These are phyloP conservation scores for Bibio marci DNA, from an alignment of 2,888 invertebrate genomes.

Conservation along the genomic window DNA sequence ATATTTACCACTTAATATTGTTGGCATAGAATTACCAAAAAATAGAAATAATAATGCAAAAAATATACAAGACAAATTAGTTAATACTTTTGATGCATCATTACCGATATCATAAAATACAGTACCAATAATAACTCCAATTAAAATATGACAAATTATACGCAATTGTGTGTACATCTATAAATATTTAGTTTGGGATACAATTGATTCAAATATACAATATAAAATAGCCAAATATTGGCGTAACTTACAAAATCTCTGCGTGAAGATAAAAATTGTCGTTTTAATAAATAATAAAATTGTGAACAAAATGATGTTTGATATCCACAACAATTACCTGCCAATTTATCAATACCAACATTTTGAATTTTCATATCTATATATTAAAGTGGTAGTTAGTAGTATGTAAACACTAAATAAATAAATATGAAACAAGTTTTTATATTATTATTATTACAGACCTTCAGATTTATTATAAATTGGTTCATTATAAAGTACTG, in stretches of 20 bases:
- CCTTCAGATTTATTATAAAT: too few species aligned
- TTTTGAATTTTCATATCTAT: too few species aligned
- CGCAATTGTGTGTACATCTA: slow-evolving; percentile 47
- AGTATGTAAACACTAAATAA: too few species aligned
- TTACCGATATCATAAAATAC: slow-evolving; percentile 71
- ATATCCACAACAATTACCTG: too few species aligned
- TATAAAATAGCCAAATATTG: too few species aligned
- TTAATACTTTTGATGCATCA: slow-evolving; percentile 60
- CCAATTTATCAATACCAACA: too few species aligned
- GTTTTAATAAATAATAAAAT: slow-evolving; percentile 31
- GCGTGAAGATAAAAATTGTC: slow-evolving; percentile 28
- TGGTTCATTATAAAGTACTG: too few species aligned
- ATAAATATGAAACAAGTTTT: too few species aligned
- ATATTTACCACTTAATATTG: slow-evolving; percentile 71
- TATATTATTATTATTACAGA: too few species aligned
- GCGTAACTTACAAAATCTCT: slow-evolving; percentile 30
- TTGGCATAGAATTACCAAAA: slow-evolving; percentile 82
- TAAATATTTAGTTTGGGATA: too few species aligned
- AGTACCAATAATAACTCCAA: slow-evolving; percentile 65
- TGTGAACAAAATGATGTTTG: slow-evolving; percentile 25
- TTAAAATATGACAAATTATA: slow-evolving; percentile 55
- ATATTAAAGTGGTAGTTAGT: too few species aligned
- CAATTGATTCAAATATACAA: too few species aligned
- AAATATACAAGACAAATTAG: slow-evolving; percentile 77
- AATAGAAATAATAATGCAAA: slow-evolving; percentile 84